Percentiles rank a stretch among this genome's conserved stretches.
Evolutionary conservation across 2,888 invertebrate genomes (phyloP).

Genomic region (Pristionchus entomophagus): DNA sequence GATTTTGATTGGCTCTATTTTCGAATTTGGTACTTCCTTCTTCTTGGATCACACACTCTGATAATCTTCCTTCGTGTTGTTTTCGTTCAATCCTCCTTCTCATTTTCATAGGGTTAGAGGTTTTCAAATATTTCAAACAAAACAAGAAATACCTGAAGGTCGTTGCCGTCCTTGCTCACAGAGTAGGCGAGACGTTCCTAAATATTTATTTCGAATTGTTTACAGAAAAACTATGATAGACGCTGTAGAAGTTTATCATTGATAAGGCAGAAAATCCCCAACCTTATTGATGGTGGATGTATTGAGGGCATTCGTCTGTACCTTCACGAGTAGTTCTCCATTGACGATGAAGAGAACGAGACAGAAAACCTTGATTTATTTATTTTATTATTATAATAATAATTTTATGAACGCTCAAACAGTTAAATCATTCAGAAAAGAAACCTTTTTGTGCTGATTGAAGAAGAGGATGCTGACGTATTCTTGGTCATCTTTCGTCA

Average conservation of each 20-base stretch:
- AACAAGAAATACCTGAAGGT: slow-evolving; percentile 14
- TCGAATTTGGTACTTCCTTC: no score
- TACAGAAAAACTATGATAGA: neutral
- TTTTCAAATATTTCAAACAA: neutral
- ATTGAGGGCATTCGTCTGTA: slow-evolving; percentile 47
- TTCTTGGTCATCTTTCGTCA: slow-evolving; percentile 12
- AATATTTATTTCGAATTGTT: neutral
- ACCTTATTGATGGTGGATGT: slow-evolving; percentile 47
- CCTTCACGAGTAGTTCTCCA: slow-evolving; percentile 43
- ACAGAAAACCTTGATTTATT: slow-evolving; percentile 37
- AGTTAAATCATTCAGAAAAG: no score
- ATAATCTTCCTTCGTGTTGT: no score
- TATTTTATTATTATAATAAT: neutral
- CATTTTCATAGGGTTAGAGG: no score
- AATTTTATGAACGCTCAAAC: neutral
- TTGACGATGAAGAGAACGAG: slow-evolving; percentile 28
- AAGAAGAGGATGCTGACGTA: slow-evolving; percentile 46
- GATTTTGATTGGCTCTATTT: neutral
- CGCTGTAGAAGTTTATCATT: neutral
- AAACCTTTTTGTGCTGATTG: slow-evolving; percentile 49
- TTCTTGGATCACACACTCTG: no score
- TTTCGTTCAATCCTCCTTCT: no score
- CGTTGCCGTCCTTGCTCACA: slow-evolving; percentile 35
- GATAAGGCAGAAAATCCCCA: neutral
- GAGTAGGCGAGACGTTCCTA: slow-evolving; percentile 47